Conservation (phyloP, 2,888 invertebrate genomes). For the Drosophila koepferae region DNA sequence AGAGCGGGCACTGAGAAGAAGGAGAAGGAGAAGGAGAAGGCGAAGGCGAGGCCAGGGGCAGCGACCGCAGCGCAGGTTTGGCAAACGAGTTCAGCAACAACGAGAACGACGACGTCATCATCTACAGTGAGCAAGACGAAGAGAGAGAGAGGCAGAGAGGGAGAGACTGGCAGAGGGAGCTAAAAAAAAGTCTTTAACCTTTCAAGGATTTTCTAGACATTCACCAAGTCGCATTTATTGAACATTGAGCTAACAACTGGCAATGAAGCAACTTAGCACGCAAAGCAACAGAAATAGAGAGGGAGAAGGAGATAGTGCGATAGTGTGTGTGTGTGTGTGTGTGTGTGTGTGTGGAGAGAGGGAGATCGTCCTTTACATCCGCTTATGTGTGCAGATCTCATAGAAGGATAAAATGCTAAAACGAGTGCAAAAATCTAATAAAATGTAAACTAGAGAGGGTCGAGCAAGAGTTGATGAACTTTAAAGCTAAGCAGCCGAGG, state of each 20-base stretch:
- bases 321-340: background rate
- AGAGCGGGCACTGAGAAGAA: constrained; percentile 20
- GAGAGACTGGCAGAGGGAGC: background rate
- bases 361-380: constrained; percentile 17
- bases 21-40: constrained; percentile 11
- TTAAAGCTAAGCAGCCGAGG: constrained; percentile 37
- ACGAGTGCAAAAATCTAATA: constrained; percentile 68
- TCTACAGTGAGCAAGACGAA: background rate
- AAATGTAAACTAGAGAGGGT: constrained; percentile 37
- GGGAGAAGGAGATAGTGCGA: background rate
- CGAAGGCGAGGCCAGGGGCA: constrained; percentile 67
- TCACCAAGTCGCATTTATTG: constrained; percentile 63
- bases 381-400: constrained; percentile 54
- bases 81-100: constrained; percentile 68
- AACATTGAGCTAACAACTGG: constrained; percentile 64
- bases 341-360: background rate
- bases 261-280: constrained; percentile 18
- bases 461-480: constrained; percentile 73
- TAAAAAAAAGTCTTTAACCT: constrained; percentile 80
- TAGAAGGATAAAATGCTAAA: constrained; percentile 48
- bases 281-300: background rate
- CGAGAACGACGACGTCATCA: constrained; percentile 15
- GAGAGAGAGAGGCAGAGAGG: constrained; percentile 1
- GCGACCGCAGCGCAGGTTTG: constrained; percentile 77
- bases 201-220: constrained; percentile 82